A percentile compares a stretch with the other conserved stretches of the same genome.
These are phyloP conservation scores for Alexandromys fortis DNA, from an alignment of 2,113 vertebrate species.

Conservation along the genomic window DNA sequence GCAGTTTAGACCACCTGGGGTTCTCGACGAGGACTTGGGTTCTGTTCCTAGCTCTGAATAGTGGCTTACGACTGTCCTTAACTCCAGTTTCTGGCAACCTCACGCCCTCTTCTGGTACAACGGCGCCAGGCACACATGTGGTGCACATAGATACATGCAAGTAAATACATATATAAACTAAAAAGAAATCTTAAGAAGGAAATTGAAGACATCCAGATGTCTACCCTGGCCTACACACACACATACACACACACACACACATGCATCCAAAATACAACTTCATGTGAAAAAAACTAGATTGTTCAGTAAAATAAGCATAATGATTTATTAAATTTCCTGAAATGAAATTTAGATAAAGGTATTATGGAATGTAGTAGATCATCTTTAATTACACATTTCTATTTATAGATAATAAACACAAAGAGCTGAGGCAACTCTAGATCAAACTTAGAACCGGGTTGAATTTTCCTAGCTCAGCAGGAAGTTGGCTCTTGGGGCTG, in stretches of 20 bases:
- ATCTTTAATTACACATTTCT: not conserved
- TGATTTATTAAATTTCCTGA: not conserved
- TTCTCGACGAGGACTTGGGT: not conserved
- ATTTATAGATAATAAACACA: not conserved
- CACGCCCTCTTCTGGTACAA: not conserved
- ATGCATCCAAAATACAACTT: not conserved
- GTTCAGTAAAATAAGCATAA: constrained; percentile 1
- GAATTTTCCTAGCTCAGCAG: not conserved
- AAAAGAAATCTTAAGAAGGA: not conserved
- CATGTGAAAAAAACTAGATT: not conserved
- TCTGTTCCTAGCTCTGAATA: not conserved
- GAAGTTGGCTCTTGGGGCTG: not conserved
- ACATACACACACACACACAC: not conserved
- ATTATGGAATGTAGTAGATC: not conserved
- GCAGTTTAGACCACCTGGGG: not conserved
- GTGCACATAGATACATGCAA: not conserved
- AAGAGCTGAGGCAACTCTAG: not conserved
- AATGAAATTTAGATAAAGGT: not conserved
- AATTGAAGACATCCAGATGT: not conserved
- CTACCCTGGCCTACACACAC: not conserved
- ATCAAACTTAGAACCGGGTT: not conserved
- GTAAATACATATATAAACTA: not conserved
- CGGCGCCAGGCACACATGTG: not conserved
- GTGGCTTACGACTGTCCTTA: not conserved
- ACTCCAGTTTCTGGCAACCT: not conserved